Evolutionary conservation across 2,113 vertebrate genomes (phyloP), one percentile per base, ranked within the genome.

Genomic region (Pithys albifrons): DNA sequence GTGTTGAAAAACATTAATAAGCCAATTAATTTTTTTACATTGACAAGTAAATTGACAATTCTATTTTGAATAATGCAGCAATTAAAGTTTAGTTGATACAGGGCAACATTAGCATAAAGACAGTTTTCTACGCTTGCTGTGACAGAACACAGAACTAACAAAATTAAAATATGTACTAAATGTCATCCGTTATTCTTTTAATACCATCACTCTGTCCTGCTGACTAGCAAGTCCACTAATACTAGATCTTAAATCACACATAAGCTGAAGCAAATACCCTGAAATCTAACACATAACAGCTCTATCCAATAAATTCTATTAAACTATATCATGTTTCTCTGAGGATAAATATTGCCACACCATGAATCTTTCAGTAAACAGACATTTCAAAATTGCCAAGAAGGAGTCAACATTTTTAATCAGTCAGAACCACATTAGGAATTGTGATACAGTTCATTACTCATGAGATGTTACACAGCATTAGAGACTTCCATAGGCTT

Each of bases 321-420:
- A 96, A 93, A 37, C 31, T 92, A 43, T 92, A 91, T 88, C 39
- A 73, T 90, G 77, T 89, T 95, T 96, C 80, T 66, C 67, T 73
- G 58, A 92, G 92, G 67, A 95, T 96, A 97, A 94, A 66, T 94
- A 96, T 91, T 91, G 76, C 51, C 78, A 86, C 78, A 85, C 46
- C 82, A 85, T 77, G 58, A 91, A 94, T 95, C 70, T 91, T 97
- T 95, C 85, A 81, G 74, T 90, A 95, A 96, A 91, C 79, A 95
- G 48, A 37, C 43, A 86, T 96, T 97, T 97, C 91, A 91, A 90
- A 97, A 91, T 91, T 96, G 61, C 75, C 85, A 91, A 64, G 16
- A 95, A 95, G 83, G 37, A 89, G 58, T 79, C 76, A 92, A 78
- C 71, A 86, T 93, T 85, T 87, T 62, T 91, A 93, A 88, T 94